Conservation (phyloP, 2,797 vertebrate genomes). For the Hemitrygon akajei region DNA sequence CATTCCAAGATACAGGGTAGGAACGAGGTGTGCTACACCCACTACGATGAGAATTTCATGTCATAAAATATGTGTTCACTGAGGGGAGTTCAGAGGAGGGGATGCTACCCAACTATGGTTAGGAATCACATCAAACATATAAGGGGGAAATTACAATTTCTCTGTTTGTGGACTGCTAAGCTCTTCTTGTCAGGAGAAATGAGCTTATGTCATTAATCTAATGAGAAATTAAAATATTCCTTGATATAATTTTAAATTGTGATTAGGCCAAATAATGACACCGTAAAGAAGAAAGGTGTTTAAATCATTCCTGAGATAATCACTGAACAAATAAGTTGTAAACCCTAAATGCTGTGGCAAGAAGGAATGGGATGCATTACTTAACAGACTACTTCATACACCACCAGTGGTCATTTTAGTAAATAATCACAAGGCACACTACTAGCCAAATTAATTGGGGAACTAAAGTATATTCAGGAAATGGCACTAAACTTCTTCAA, state of each 20-base stretch:
- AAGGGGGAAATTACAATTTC: background rate
- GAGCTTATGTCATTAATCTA: background rate
- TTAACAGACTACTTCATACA: background rate
- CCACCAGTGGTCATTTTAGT: constrained; percentile 17
- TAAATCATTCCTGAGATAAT: background rate
- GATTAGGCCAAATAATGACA: background rate
- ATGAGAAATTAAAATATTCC: too few species aligned
- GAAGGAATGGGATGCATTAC: background rate
- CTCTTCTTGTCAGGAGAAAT: background rate
- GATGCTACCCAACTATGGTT: background rate
- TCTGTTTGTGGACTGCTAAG: background rate
- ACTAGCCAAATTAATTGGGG: background rate
- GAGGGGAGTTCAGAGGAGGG: background rate
- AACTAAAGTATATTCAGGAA: background rate
- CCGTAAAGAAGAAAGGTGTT: background rate
- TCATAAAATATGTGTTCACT: background rate
- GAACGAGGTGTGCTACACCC: background rate
- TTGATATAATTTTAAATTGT: background rate
- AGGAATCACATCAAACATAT: background rate
- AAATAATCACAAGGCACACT: background rate
- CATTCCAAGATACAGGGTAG: background rate
- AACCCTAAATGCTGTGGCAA: background rate
- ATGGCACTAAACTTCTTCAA: background rate
- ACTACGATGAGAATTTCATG: background rate
- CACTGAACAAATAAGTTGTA: background rate